Evolutionary conservation across 2,113 vertebrate genomes (phyloP).

Genomic region (Tychaedon coryphoeus): DNA sequence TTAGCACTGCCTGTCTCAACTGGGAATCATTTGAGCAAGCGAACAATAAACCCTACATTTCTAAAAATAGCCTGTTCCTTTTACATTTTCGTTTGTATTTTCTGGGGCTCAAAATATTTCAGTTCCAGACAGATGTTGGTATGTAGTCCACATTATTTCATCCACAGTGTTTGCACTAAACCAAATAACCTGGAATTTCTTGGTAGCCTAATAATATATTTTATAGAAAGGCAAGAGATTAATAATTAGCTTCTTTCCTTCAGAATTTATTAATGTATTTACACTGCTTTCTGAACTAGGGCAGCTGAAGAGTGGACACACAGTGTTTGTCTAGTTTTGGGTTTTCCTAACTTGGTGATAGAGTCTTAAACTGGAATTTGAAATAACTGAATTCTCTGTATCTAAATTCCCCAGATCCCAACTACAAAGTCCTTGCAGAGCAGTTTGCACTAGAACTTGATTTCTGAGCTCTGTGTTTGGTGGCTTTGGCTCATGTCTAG

Average conservation of each 20-base stretch:
- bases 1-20: not conserved
- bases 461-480: not conserved
- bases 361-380: not conserved
- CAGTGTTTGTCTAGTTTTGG: not conserved
- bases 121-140: not conserved
- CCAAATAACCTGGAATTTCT: not conserved
- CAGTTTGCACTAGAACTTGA: not conserved
- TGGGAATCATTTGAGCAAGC: not conserved
- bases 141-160: not conserved
- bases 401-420: not conserved
- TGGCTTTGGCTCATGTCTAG: not conserved
- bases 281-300: not conserved
- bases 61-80: not conserved
- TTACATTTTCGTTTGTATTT: not conserved
- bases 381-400: not conserved
- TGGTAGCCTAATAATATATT: not conserved
- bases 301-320: not conserved
- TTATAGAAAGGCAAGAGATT: not conserved
- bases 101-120: not conserved
- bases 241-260: not conserved
- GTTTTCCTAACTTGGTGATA: not conserved
- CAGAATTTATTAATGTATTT: not conserved
- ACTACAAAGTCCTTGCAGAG: not conserved
- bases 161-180: not conserved
- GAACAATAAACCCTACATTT: not conserved